Evolutionary conservation across 2,113 vertebrate genomes (phyloP).

Genomic region (Phoxinus phoxinus): DNA sequence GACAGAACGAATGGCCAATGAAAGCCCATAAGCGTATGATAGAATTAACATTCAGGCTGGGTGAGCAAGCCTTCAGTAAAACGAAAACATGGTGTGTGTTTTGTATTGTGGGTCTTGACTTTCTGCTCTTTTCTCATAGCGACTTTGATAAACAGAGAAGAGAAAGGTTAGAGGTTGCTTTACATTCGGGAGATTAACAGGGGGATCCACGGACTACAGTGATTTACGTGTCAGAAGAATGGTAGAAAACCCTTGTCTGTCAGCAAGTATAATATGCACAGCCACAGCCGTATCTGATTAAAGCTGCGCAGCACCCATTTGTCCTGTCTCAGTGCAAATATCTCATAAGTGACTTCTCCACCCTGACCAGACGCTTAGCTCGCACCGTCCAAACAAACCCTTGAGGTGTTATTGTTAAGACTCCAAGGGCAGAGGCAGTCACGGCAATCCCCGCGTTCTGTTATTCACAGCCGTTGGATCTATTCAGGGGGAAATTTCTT

Average conservation of each 20-base stretch:
- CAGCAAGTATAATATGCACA: constrained; percentile 47
- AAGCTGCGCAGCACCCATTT: background rate
- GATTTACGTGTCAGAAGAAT: constrained; percentile 56
- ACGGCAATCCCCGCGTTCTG: constrained; percentile 55
- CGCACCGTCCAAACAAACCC: constrained; percentile 36
- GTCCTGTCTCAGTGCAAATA: constrained; percentile 5
- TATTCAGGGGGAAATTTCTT: constrained; percentile 50
- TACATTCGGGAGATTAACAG: background rate
- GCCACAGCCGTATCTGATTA: constrained; percentile 32
- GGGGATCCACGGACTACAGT: constrained; percentile 45
- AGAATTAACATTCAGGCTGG: constrained; percentile 16
- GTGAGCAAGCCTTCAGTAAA: background rate
- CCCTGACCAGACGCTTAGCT: constrained; percentile 40
- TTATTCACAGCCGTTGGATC: constrained; percentile 61
- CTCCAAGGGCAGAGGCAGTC: constrained; percentile 56
- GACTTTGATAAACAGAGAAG: constrained; percentile 7
- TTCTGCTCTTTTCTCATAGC: background rate
- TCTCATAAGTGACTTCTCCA: constrained; percentile 8
- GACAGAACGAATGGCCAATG: background rate
- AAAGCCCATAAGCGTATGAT: background rate
- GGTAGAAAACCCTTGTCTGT: constrained; percentile 3
- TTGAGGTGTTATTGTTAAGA: constrained; percentile 69
- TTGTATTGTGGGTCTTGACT: background rate
- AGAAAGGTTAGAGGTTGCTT: background rate
- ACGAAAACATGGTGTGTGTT: constrained; percentile 1